These are phyloP conservation scores for Plotosus lineatus DNA, from an alignment of 2,113 vertebrate genomes.

Conservation along the genomic window DNA sequence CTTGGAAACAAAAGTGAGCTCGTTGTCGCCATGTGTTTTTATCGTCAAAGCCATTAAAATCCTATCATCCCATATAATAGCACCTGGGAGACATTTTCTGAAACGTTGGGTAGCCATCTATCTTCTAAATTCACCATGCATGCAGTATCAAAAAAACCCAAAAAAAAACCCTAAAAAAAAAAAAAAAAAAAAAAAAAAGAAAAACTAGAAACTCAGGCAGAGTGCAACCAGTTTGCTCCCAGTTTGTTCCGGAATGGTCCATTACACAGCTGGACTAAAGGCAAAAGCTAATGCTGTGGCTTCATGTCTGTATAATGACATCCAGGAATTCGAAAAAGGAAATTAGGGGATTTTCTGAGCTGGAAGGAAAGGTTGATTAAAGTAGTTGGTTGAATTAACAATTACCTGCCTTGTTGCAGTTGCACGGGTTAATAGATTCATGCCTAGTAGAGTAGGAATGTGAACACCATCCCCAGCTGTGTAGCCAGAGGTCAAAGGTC, in stretches of 20 bases:
- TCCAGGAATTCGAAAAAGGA: conserved; percentile 13
- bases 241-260: conserved; percentile 25
- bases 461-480: conserved; percentile 69
- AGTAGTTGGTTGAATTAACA: conserved; percentile 38
- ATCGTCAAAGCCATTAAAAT: conserved; percentile 54
- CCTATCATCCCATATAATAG: conserved; percentile 51
- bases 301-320: conserved; percentile 49
- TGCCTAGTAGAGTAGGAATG: conserved; percentile 68
- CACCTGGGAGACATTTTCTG: conserved; percentile 47
- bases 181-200: too few species aligned
- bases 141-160: conserved; percentile 16
- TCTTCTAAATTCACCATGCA: conserved; percentile 56
- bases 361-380: conserved; percentile 24
- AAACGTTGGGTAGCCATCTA: conserved; percentile 50
- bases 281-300: conserved; percentile 55
- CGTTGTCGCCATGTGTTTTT: conserved; percentile 46
- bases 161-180: too few species aligned
- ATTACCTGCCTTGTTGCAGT: conserved; percentile 60
- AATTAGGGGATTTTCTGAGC: conserved; percentile 16
- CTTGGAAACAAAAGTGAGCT: conserved; percentile 15
- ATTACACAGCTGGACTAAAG: conserved; percentile 46
- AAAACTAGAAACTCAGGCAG: conserved; percentile 38
- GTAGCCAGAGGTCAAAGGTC: conserved; percentile 67
- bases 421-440: conserved; percentile 64
- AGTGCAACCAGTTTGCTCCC: conserved; percentile 34